These are phyloP conservation scores for Sebastes ruberrimus DNA, from an alignment of 2,797 vertebrate genomes.

Conservation along the genomic window DNA sequence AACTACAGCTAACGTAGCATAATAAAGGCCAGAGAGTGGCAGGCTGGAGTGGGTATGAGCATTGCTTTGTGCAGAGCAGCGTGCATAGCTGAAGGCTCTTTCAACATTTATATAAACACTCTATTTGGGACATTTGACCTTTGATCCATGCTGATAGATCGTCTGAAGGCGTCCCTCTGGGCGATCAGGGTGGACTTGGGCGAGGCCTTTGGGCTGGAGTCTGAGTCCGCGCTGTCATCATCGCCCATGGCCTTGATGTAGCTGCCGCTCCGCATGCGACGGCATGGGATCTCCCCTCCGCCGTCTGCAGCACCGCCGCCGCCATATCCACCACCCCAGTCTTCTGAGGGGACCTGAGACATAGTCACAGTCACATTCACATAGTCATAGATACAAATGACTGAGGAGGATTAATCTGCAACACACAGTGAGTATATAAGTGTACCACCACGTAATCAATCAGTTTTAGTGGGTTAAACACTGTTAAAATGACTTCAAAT, in stretches of 20 bases:
- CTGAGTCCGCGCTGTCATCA: conserved; percentile 95
- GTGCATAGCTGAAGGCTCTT: neutral
- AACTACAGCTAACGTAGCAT: neutral
- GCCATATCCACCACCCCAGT: conserved; percentile 91
- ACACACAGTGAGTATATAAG: neutral
- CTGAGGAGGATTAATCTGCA: neutral
- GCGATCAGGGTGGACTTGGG: conserved; percentile 88
- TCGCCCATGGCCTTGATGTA: conserved; percentile 99
- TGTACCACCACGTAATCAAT: neutral
- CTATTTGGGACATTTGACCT: conserved; percentile 79
- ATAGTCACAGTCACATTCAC: conserved; percentile 12
- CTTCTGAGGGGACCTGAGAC: conserved; percentile 93
- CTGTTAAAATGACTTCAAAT: conserved; percentile 19
- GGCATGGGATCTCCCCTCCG: conserved; percentile 96
- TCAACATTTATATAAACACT: neutral
- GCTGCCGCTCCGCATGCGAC: conserved; percentile 98
- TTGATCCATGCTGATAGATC: conserved; percentile 97
- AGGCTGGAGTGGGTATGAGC: neutral
- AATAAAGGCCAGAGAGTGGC: neutral
- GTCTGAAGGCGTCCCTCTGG: conserved; percentile 92
- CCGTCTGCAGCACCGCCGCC: conserved; percentile 76
- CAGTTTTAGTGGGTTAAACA: conserved; percentile 22
- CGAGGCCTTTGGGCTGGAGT: conserved; percentile 90
- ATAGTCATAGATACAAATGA: neutral
- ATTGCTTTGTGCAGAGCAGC: neutral